phyloP scores from a whole-genome alignment of 2,888 invertebrate genomes.

The Lithophane socia region DNA sequence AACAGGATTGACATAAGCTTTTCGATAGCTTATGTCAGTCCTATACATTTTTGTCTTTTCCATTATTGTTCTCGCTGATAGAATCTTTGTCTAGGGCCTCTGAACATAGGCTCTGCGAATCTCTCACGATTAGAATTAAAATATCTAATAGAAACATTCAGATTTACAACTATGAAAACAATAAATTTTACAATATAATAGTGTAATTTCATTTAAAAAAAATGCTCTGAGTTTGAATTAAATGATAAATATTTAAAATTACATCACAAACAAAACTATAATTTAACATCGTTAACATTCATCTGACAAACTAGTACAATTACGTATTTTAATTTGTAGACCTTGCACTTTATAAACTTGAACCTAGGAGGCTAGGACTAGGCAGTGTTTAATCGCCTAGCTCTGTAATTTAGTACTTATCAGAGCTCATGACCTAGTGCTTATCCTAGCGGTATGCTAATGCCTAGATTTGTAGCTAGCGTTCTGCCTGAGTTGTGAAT shows the following conservation, averaged over 20 bases:
- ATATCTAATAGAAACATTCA: too few species aligned
- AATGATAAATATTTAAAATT: background rate
- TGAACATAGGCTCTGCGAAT: too few species aligned
- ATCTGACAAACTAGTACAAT: conserved; percentile 61
- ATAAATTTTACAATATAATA: too few species aligned
- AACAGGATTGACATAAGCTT: too few species aligned
- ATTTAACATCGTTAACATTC: conserved; percentile 13
- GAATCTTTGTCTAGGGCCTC: too few species aligned
- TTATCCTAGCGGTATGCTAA: conserved; percentile 84
- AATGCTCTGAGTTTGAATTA: too few species aligned
- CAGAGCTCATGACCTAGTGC: conserved; percentile 75
- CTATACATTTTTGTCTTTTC: too few species aligned
- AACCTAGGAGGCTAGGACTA: conserved; percentile 55
- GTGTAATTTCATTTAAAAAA: too few species aligned
- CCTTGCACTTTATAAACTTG: conserved; percentile 74
- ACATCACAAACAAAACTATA: conserved; percentile 1
- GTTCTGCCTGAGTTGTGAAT: conserved; percentile 14
- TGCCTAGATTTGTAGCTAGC: conserved; percentile 66
- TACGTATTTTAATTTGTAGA: conserved; percentile 64
- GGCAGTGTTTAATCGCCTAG: conserved; percentile 68
- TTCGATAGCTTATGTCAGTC: too few species aligned
- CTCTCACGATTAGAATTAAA: too few species aligned
- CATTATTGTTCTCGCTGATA: too few species aligned
- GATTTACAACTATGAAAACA: too few species aligned
- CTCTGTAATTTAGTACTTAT: conserved; percentile 80